Evolutionary conservation across 2,888 invertebrate genomes (phyloP).

Genomic region (Monochamus alternatus): DNA sequence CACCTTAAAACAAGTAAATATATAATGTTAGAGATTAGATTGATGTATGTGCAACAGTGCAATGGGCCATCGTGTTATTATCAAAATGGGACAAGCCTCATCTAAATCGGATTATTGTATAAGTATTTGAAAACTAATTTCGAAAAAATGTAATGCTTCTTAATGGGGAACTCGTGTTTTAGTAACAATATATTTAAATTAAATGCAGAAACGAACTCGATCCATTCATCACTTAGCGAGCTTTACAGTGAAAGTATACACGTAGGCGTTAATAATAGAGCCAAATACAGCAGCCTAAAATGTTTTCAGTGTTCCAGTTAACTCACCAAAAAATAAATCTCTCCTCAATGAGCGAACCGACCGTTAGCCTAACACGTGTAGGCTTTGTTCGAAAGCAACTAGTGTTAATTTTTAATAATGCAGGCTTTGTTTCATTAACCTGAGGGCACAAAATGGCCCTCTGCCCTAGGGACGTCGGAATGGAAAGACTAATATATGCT

Average conservation of each 20-base stretch:
- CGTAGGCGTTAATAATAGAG: background rate
- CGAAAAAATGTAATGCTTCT: background rate
- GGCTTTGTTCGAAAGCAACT: constrained; percentile 2
- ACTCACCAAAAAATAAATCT: constrained; percentile 2
- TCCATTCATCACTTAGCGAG: background rate
- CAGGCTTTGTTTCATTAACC: constrained; percentile 4
- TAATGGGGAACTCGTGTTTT: background rate
- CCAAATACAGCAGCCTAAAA: background rate
- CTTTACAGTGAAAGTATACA: background rate
- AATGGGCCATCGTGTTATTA: no score
- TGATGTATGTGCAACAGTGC: no score
- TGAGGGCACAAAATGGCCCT: constrained; percentile 3
- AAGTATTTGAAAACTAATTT: no score
- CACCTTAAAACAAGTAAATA: no score
- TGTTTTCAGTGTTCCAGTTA: background rate
- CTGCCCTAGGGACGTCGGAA: background rate
- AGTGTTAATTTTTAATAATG: constrained; percentile 13
- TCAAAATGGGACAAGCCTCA: no score
- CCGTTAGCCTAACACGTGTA: constrained; percentile 12
- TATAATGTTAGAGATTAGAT: no score
- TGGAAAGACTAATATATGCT: background rate
- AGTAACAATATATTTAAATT: background rate
- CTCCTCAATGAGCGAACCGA: constrained; percentile 3
- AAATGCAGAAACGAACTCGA: background rate
- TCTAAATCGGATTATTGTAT: no score